Evolutionary conservation across 2,888 invertebrate species (phyloP), one percentile per base, ranked within the genome.

Genomic region (Catocala sponsa): DNA sequence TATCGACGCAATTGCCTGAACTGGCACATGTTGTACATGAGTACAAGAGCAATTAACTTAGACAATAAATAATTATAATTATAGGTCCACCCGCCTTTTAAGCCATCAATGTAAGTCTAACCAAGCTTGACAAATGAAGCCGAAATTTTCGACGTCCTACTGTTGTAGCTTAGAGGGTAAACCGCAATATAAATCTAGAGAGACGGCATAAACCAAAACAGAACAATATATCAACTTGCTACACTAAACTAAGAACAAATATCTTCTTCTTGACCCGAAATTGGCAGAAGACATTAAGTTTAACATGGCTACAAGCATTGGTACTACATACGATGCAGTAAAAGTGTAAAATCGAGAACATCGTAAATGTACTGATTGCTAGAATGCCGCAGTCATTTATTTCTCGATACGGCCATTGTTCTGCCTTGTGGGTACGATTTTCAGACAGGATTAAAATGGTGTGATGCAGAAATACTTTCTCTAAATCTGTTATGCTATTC

Each of bases 151-250:
- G 25, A 15, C 7, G 15, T n/a, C n/a, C 44, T 9, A 12, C 15
- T 51, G 15, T 13, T 44, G 12, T 25, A 6, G 32, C 38, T 51
- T 52, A 35, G 10, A 12, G 41, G 38, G 13, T 41, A 38, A 7
- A 46, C 46, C 52, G 15, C 41, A 41, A 7, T 25, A 53, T 59
- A 59, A 47, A 48, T 59, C 41, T 59, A n/a, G 4, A 41, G 47
- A 41, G 41, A 42, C 33, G 13, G 15, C 44, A 13, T 38, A 59
- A 50, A 53, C 58, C 52, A 47, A 59, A 47, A 12, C 52, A 52
- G 6, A 33, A 13, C 33, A 32, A 47, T 48, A 59, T 51, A 53
- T 59, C 58, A 53, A 47, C 25, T 44, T 52, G 38, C 11, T 32
- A 12, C 13, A 43, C 46, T 53, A 42, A 47, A 42, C 47, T 52